Evolutionary conservation across 2,797 vertebrate genomes (phyloP).

Genomic region (Moxostoma hubbsi): DNA sequence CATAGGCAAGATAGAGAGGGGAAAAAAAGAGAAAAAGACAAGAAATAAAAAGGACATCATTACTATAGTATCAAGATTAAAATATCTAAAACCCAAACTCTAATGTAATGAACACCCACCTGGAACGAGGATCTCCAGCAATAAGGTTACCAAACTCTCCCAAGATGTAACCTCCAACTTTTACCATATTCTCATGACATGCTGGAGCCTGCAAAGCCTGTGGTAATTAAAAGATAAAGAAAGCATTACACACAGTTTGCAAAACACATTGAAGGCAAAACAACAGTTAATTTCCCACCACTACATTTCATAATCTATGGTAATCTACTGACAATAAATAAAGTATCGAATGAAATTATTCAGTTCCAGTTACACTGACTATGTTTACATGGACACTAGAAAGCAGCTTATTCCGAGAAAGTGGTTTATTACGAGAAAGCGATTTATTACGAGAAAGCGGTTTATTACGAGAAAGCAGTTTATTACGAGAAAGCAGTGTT

Average conservation of each 20-base stretch:
- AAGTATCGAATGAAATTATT: too few species aligned
- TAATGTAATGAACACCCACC: constrained; percentile 68
- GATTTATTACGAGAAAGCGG: too few species aligned
- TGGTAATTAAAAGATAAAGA: neutral
- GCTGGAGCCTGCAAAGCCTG: constrained; percentile 91
- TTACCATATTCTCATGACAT: constrained; percentile 94
- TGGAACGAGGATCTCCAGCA: constrained; percentile 90
- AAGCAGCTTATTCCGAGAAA: too few species aligned
- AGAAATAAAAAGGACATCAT: neutral
- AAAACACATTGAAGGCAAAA: too few species aligned
- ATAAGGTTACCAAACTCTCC: constrained; percentile 94
- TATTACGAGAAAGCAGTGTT: too few species aligned
- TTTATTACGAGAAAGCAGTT: too few species aligned
- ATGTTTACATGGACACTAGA: too few species aligned
- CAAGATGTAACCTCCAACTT: constrained; percentile 92
- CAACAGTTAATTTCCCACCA: too few species aligned
- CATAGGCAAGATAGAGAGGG: neutral
- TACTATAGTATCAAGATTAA: neutral
- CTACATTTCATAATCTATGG: too few species aligned
- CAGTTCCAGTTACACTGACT: too few species aligned
- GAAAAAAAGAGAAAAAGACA: neutral
- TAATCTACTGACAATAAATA: too few species aligned
- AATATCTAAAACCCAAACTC: neutral
- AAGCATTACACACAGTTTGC: neutral
- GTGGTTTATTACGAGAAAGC: too few species aligned